These are phyloP conservation scores for Columba livia DNA, from an alignment of 2,113 vertebrate genomes.

Conservation along the genomic window DNA sequence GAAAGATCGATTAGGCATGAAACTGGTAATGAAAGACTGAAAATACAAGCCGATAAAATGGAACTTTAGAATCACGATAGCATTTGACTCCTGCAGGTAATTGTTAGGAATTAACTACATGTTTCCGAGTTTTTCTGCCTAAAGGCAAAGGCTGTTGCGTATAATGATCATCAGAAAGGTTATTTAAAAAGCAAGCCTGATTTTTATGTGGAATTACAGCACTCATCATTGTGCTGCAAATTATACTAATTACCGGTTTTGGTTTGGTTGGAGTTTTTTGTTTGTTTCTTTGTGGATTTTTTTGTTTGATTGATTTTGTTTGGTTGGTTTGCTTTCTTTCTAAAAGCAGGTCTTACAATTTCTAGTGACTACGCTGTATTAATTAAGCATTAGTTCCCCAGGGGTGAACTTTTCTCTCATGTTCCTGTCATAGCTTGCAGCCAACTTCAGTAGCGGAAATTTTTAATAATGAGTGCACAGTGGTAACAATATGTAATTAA, in stretches of 20 bases:
- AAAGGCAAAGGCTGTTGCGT: not conserved
- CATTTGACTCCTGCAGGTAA: not conserved
- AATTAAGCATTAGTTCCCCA: not conserved
- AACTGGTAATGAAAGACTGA: not conserved
- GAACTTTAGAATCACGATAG: not conserved
- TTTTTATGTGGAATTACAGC: not conserved
- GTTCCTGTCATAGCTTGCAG: not conserved
- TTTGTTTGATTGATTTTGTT: too few species aligned
- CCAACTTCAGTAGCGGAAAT: not conserved
- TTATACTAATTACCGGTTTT: not conserved
- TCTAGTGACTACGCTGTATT: not conserved
- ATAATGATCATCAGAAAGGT: not conserved
- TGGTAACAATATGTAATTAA: not conserved
- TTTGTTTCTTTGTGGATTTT: too few species aligned
- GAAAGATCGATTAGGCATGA: too few species aligned
- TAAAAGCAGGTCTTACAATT: not conserved
- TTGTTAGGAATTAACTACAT: not conserved
- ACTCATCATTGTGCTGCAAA: rapidly evolving
- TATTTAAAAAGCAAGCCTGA: not conserved
- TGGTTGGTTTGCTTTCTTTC: not conserved
- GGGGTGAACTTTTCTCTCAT: not conserved
- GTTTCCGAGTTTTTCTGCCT: not conserved
- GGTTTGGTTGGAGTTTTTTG: too few species aligned
- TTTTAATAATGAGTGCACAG: not conserved
- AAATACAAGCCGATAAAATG: not conserved